Evolutionary conservation across 2,888 invertebrate species (phyloP), one percentile per base, ranked within the genome.

Genomic region (Alloplasta piceator): DNA sequence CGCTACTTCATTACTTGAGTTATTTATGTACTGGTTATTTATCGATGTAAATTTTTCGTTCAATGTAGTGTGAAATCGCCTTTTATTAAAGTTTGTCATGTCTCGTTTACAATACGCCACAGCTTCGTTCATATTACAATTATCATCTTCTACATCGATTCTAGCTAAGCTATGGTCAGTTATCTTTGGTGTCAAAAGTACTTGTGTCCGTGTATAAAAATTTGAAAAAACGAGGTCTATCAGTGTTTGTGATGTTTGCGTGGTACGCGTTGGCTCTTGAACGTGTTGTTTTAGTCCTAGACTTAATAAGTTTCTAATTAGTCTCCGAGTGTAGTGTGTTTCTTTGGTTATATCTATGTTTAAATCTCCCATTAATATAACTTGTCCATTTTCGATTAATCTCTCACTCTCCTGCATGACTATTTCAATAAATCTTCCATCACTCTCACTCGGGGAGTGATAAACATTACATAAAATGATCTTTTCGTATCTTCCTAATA

Each of bases 151-250:
- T n/a, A n/a, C 5, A 36, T 16, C 14, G 14, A 52, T 38, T 68
- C 4, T 41, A 2, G 75, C 14, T 10, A 78, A 71, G 6, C 52
- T 43, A 36, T 78, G 82, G 38, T 82, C 75, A 7, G 82, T 71
- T n/a, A 78, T 81, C 12, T 64, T 78, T n/a, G 81, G 81, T 1
- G 77, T 64, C 7, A 36, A 1, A 4, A 74, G 39, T 48, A 77
- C 64, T 5, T 70, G 41, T 1, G 71, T 66, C 50, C 38, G 10
- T 26, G 78, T 9, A 9, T 26, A 12, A 48, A 71, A 82, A 67
- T 78, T 81, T 16, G 72, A 66, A 38, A 80, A 80, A 10, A 73
- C 48, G 0, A 80, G 41, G 48, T 80, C 77, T n/a, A 80, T 77
- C 10, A 52, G 48, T 0, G 77, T 80, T 46, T 67, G 6, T 5